These are phyloP conservation scores for Erpetoichthys calabaricus DNA, from an alignment of 2,797 vertebrate genomes.

Conservation along the genomic window DNA sequence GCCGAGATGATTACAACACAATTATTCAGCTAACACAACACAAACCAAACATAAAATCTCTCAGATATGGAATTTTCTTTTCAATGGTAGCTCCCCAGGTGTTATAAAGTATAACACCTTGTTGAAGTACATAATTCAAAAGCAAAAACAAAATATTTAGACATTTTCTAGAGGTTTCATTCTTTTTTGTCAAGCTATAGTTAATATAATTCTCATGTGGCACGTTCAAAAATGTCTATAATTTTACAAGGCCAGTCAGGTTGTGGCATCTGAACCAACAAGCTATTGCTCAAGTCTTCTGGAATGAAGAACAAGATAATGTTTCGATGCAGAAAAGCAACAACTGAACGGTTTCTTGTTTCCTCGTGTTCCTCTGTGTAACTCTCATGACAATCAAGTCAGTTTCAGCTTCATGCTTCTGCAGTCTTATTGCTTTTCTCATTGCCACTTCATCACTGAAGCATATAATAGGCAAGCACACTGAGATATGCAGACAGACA, in stretches of 20 bases:
- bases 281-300: conserved; percentile 21
- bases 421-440: conserved; percentile 21
- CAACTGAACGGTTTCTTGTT: conserved; percentile 5
- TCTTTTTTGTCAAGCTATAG: no score
- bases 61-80: no score
- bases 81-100: no score
- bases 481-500: conserved; percentile 2
- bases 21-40: neutral
- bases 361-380: neutral
- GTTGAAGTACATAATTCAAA: no score
- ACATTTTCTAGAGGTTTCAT: no score
- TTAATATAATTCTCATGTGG: no score
- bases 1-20: neutral
- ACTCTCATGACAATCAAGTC: conserved; percentile 20
- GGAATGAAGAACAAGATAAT: conserved; percentile 7
- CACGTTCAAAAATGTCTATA: no score
- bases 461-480: conserved; percentile 31
- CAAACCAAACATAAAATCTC: neutral
- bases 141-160: no score
- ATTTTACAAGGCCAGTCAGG: no score
- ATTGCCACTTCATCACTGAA: conserved; percentile 26
- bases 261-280: conserved; percentile 1
- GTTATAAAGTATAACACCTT: no score
- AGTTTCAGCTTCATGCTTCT: conserved; percentile 32
- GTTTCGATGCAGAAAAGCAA: conserved; percentile 4